phyloP scores from a whole-genome alignment of 2,888 invertebrate species.

The Tribolium freemani region DNA sequence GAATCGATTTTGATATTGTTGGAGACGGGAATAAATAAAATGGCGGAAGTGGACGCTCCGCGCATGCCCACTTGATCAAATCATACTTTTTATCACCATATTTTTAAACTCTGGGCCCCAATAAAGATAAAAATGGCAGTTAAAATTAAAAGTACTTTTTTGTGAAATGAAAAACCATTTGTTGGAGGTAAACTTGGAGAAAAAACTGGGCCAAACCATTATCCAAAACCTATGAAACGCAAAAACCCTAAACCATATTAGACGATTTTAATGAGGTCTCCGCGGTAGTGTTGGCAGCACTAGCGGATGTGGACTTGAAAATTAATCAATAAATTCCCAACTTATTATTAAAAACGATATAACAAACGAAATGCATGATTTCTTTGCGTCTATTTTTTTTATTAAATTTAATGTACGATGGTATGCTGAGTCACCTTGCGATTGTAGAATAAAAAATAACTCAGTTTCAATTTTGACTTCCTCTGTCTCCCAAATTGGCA shows the following conservation, averaged over 20 bases:
- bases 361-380: neutral
- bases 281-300: neutral
- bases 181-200: no score
- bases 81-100: neutral
- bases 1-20: constrained; percentile 45
- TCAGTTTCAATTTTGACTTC: neutral
- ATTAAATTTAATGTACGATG: no score
- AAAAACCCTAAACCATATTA: neutral
- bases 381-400: neutral
- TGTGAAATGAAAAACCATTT: neutral
- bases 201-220: no score
- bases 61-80: constrained; percentile 28
- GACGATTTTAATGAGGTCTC: neutral
- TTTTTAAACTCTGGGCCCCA: neutral
- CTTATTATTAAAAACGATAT: no score
- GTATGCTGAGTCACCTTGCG: no score
- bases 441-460: no score
- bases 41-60: constrained; percentile 12
- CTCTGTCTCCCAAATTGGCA: neutral
- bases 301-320: neutral
- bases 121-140: neutral
- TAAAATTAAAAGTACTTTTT: neutral
- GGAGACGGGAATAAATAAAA: constrained; percentile 24
- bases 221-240: neutral
- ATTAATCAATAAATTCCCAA: neutral